Base-by-base conservation (phyloP, 2,113 vertebrate species). In the Lamprologus callipterus region DNA sequence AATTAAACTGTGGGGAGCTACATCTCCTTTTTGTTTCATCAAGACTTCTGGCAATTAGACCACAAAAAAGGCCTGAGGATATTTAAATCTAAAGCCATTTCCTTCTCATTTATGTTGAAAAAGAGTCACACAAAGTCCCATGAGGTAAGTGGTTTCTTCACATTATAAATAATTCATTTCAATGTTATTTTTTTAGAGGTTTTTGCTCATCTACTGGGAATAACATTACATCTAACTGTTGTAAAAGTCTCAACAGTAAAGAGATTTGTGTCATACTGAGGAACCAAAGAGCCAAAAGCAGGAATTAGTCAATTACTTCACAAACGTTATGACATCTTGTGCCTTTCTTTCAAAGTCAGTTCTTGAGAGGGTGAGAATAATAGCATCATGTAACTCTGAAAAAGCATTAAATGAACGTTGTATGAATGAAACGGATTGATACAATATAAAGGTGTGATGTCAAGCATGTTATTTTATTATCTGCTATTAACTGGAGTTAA, bases 71-170 rank as follows among this genome's bases (percentile, higher is more conserved):
- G 92, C 93, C 92, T 87, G 60, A 94, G 93, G 89, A 94, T 87
- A 95, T 96, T 88, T 90, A 79, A 94, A 95, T 96, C 87, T 90
- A 78, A 94, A 94, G 91, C 80, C 85, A 92, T 96, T 97, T 96
- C 95, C 90, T 93, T 95, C 91, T 91, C 89, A 96, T 96, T 97
- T 97, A 73, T 78, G 93, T 91, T 96, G 92, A 96, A 63, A 94
- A 95, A 93, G 88, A 96, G 96, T 96, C 94, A 94, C 92, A 90
- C 23, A 88, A 95, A 95, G 82, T 73, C 83, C 26, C 87, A 91
- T 58, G 21, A 82, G 83, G 89, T 45, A 81, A 80, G 54, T 65
- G 45, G 37, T 81, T 82, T 86, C 19, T 87, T 87, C 86, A 85
- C 40, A 78, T 51, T 57, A 90, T 93, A 86, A 92, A 89, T 90